Percentiles rank a stretch among this genome's conserved stretches.
Evolutionary conservation across 2,113 vertebrate genomes (phyloP).

Genomic region (Actinemys pallida): DNA sequence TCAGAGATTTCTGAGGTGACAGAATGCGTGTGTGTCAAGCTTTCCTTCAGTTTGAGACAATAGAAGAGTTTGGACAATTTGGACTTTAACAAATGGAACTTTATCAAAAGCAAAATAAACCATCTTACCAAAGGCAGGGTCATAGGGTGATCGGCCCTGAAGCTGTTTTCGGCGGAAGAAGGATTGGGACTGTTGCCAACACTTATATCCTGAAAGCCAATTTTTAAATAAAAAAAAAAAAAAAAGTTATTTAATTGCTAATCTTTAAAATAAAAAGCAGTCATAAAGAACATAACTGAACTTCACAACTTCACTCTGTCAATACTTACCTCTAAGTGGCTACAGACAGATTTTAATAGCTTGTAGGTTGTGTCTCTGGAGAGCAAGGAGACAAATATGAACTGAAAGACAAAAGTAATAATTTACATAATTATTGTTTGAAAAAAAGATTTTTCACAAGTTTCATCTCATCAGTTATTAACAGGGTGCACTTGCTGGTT

Average conservation of each 20-base stretch:
- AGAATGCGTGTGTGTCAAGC: neutral
- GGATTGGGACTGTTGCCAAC: slow-evolving; percentile 87
- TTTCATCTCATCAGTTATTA: neutral
- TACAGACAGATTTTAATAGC: slow-evolving; percentile 89
- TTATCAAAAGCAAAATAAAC: neutral
- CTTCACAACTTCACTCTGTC: neutral
- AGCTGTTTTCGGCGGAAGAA: slow-evolving; percentile 84
- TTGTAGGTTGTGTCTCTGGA: slow-evolving; percentile 96
- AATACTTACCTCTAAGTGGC: slow-evolving; percentile 87
- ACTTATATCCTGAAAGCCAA: slow-evolving; percentile 82
- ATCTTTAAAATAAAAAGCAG: neutral
- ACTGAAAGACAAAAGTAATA: slow-evolving; percentile 81
- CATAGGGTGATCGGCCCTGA: slow-evolving; percentile 80
- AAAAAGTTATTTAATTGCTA: neutral
- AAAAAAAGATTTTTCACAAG: neutral
- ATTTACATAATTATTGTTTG: slow-evolving; percentile 1
- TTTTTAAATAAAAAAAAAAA: neutral
- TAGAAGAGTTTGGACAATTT: neutral
- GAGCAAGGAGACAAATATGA: slow-evolving; percentile 93
- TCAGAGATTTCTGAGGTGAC: neutral
- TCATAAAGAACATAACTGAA: neutral
- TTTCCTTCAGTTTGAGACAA: neutral
- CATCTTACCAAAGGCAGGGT: slow-evolving; percentile 86
- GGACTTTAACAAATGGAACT: neutral
- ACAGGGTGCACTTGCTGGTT: neutral